These are phyloP conservation scores for Pempheris klunzingeri DNA, from an alignment of 2,797 vertebrate species.

Conservation along the genomic window DNA sequence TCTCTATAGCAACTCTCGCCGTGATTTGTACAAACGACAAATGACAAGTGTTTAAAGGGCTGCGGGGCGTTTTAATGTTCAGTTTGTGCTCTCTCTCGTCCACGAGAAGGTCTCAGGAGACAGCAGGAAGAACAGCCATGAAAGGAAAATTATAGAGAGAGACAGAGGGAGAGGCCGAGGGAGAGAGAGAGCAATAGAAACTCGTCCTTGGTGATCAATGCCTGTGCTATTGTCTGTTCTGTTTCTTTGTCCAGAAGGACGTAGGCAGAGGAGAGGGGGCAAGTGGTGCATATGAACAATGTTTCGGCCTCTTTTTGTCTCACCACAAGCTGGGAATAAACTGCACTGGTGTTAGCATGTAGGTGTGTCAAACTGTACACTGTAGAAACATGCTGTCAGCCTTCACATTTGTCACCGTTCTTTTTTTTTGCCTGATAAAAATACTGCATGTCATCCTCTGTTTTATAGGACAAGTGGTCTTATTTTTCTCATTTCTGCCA, in stretches of 20 bases:
- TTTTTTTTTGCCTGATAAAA: neutral
- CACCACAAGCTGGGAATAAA: constrained; percentile 20
- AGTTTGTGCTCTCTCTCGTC: constrained; percentile 73
- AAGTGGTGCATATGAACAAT: constrained; percentile 52
- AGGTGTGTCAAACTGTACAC: neutral
- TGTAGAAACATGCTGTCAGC: neutral
- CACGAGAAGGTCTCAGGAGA: constrained; percentile 76
- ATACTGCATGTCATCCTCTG: neutral
- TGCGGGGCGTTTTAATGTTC: constrained; percentile 79
- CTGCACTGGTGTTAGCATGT: neutral
- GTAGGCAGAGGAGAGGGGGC: constrained; percentile 60
- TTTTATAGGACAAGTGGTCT: too few species aligned
- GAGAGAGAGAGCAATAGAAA: constrained; percentile 58
- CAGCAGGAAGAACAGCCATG: constrained; percentile 74
- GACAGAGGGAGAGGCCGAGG: constrained; percentile 54
- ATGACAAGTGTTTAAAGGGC: constrained; percentile 83
- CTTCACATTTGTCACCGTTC: neutral
- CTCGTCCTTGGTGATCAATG: constrained; percentile 82
- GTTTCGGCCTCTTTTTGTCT: constrained; percentile 33
- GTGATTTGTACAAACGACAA: constrained; percentile 80
- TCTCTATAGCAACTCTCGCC: constrained; percentile 79
- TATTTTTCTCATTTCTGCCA: neutral
- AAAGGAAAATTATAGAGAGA: constrained; percentile 72
- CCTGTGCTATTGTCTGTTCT: constrained; percentile 73
- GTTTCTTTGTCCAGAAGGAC: constrained; percentile 78